Base-by-base conservation (phyloP, 2,888 invertebrate genomes). In the Drosophila tripunctata region DNA sequence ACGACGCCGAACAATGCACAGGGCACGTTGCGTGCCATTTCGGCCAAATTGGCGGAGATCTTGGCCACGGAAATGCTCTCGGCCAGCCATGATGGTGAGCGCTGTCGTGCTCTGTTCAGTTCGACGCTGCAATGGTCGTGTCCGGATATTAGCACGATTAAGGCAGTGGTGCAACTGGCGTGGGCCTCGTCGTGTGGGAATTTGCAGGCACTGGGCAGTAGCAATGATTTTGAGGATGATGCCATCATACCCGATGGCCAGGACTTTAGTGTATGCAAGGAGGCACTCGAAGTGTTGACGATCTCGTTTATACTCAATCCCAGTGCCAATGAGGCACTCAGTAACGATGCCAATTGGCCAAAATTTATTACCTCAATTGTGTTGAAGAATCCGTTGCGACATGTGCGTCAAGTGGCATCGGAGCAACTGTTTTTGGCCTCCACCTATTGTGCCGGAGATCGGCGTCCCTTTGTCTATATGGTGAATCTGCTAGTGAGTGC, bases 221-320 rank as follows among this genome's bases (percentile, higher is more conserved):
- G 93, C 24, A 92, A 92, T 62, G 93, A 92, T 67, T 91, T 91
- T 52, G 89, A 89, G 41, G 88, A 90, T 31, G 90, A 90, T 44
- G 91, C 91, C 40, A 92, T 93, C 66, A 91, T 92, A 69, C 94
- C 95, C 19, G 95, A 95, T 75, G 93, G 94, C 3, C 94, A 94
- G 71, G 95, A 95, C 85, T 87, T 92, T 88, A 45, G 91, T 92
- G 95, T 97, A 88, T 97, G 97, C 86, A 96, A 97, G 82, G 98
- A 98, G 92, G 97, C 98, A 44, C 93, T 99, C 90, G 98, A 99
- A 92, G 95, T 98, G 67, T 93, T 99, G 67, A 97, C 97, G 47
- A 94, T 98, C 74, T 96, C 96, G 74, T 94, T 98, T 89, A 96
- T 97, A 44, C 92, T 99, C 45, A 97, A 97, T 91, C 96, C 97